phyloP scores from a whole-genome alignment of 2,888 invertebrate species.

The Drosophila parthenogenetica region DNA sequence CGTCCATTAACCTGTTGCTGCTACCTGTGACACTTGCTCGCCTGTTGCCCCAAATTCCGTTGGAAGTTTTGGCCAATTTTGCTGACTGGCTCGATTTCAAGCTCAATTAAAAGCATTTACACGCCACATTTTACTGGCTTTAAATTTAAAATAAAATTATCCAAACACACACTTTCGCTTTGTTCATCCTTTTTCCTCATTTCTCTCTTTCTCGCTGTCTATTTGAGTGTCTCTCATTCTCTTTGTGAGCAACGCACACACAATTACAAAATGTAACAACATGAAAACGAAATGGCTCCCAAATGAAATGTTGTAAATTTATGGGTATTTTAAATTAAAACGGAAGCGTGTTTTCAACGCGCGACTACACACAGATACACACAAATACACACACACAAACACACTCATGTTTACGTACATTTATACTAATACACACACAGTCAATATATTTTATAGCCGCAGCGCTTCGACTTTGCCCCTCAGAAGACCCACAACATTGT shows the following conservation, averaged over 20 bases:
- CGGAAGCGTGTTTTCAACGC: constrained; percentile 83
- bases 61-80: constrained; percentile 40
- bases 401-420: constrained; percentile 1
- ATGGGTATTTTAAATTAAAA: constrained; percentile 85
- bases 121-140: constrained; percentile 69
- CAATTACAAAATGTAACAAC: constrained; percentile 78
- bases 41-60: constrained; percentile 31
- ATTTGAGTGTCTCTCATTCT: constrained; percentile 18
- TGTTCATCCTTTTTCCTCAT: constrained; percentile 14
- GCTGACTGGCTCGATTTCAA: constrained; percentile 65
- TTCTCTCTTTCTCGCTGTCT: constrained; percentile 6
- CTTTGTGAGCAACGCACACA: constrained; percentile 44
- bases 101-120: constrained; percentile 75
- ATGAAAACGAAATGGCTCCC: constrained; percentile 82
- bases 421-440: constrained; percentile 54
- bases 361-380: constrained; percentile 56
- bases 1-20: not conserved
- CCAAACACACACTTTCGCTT: constrained; percentile 21
- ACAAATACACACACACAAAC: constrained; percentile 24
- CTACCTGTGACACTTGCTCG: not conserved
- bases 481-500: constrained; percentile 15
- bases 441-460: constrained; percentile 77
- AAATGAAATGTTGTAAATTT: constrained; percentile 84
- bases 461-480: constrained; percentile 41
- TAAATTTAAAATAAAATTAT: constrained; percentile 69